phyloP scores from a whole-genome alignment of 2,797 vertebrate genomes.

The Zenarchopterus dispar region DNA sequence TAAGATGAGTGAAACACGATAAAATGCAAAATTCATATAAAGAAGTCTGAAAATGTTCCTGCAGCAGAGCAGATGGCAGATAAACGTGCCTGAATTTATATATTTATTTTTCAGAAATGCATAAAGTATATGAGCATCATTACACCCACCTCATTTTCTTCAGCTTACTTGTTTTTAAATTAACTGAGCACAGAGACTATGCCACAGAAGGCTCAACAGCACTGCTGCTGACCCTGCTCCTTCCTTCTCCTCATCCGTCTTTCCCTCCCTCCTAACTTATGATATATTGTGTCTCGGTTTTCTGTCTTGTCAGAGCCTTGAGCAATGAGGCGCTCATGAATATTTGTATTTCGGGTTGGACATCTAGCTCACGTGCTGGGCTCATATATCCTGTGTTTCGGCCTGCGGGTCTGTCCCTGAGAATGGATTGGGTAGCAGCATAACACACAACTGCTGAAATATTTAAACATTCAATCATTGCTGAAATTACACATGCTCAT shows the following conservation, averaged over 20 bases:
- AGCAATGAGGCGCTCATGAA: constrained; percentile 58
- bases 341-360: constrained; percentile 49
- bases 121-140: not conserved
- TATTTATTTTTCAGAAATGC: too few relatives aligned
- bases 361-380: constrained; percentile 66
- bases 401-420: constrained; percentile 53
- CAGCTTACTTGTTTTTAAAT: not conserved
- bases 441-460: constrained; percentile 75
- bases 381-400: constrained; percentile 54
- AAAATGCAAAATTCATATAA: not conserved
- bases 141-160: not conserved
- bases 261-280: constrained; percentile 35
- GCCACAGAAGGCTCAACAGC: constrained; percentile 1
- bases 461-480: constrained; percentile 78
- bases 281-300: constrained; percentile 26
- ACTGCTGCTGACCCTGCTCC: constrained; percentile 16
- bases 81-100: not conserved
- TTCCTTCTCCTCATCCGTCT: constrained; percentile 22
- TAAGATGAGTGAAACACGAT: not conserved
- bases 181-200: not conserved
- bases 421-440: constrained; percentile 58
- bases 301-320: constrained; percentile 39
- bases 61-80: not conserved
- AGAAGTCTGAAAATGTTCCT: not conserved
- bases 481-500: constrained; percentile 67